Base-by-base conservation (phyloP, 1,140 invertebrate species). In the Gryon sp. region DNA sequence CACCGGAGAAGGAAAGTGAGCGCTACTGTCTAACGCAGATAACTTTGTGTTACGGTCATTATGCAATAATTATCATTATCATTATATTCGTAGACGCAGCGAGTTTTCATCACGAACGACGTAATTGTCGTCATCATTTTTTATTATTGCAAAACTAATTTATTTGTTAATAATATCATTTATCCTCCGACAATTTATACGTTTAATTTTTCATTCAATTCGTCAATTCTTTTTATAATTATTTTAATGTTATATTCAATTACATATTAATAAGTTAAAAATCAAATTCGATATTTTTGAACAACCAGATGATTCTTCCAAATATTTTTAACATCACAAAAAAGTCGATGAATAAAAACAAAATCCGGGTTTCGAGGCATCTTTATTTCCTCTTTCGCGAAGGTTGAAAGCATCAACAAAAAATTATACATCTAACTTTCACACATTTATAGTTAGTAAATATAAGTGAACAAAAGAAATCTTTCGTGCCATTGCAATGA, bases 51-150 rank as follows among this genome's bases (percentile, higher is more conserved):
- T 73, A 68, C 66, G 79, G 40, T 78, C 66, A 84, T 86, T 85
- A 84, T 83, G 84, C 84, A 86, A 86, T 80, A 85, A 86, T 86
- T 84, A 86, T 84, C 83, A 85, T 84, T 83, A 84, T 83, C 79
- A 80, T 83, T 80, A 73, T 78, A 41, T 73, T 76, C 52, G 63
- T 63, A 69, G 40, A 50, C 45, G 36, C 18, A 14, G 50, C 30
- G 20, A 52, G 24, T 63, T 62, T 52, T 79, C 75, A 45, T 60
- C 41, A 20, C 18, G 15, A 36, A 22, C 34, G 43, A 24, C 59
- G 62, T 62, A 62, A 78, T 69, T 72, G 62, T 73, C 68, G 52
- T 74, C 66, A 50, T 82, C 55, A 40, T 53, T 60, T 32, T 60
- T 70, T 55, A 62, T 32, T 28, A 26, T 46, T 34, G 24, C 32